Evolutionary conservation across 1,140 invertebrate species (phyloP), one percentile per base, ranked within the genome.

Genomic region (Drosophila triauraria): DNA sequence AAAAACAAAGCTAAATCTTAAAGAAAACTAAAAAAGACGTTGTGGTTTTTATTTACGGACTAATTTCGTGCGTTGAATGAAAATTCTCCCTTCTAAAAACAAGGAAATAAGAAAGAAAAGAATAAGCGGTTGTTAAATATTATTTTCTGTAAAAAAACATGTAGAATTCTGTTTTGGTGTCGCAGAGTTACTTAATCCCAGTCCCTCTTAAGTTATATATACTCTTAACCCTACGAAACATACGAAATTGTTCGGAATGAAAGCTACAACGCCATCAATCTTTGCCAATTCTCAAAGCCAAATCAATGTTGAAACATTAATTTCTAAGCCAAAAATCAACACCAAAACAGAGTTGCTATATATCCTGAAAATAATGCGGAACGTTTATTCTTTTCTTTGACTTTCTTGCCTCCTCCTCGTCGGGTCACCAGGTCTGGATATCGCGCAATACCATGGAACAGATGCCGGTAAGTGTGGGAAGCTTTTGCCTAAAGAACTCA

Each of bases 401-500:
- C 78, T 84, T 65, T 92, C 85, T 84, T 74, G 53, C 85, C 88
- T 95, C 95, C 56, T 17, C 30, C 20, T 32, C 62, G 35, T 32
- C 30, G 38, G 48, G 25, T 62, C 44, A 47, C 32, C 94, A 96
- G 95, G 94, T 96, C 80, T 96, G 96, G 96, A 94, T 96, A 80
- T 96, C 95, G 54, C 94, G 95, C 72, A 95, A 95, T 92, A 94
- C 94, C 32, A 94, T 94, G 93, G 96, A 96, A 86, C 94, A 95
- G 92, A 96, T 96, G 96, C 96, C 96, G 94, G 96, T 96, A 94
- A 95, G 96, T 95, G 92, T n/a, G 53, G n/a, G 46, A 23, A 63
- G 57, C 43, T 65, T 15, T 32, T 32, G 30, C 25, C 25, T 25
- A 25, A 20, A 20, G 30, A 10, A 71, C 50, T 17, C 20, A 42